Evolutionary conservation across 2,113 vertebrate species (phyloP), one percentile per base, ranked within the genome.

Genomic region (Triplophysa siluroides): DNA sequence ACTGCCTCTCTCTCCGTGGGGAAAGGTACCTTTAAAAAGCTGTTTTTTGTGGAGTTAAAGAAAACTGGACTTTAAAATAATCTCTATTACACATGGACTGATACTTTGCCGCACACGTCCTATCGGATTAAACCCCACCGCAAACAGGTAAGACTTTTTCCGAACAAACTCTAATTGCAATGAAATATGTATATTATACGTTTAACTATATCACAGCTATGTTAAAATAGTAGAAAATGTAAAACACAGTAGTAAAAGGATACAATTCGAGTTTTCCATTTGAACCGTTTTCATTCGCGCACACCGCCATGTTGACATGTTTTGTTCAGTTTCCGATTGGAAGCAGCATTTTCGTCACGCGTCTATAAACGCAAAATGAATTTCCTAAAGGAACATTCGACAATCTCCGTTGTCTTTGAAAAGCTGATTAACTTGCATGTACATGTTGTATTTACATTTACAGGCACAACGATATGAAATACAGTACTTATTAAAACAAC

Each of bases 21-120:
- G 81, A 95, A 94, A 0, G 94, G 93, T 2, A 94, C 89, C 0
- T 87, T 85, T 67, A 95, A 84, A 63, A 81, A 81, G 58, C 93
- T 92, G 78, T 18, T 1, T 16, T 13, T 1, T 19, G 76, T 90
- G 78, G 90, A 92, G 87, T 88, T 66, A n/a, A 63, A 41, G 47
- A 29, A 43, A 21, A n/a, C 1, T 19, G 4, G 13, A 38, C 21
- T 18, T n/a, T 16, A 1, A 21, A 70, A 1, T 2, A 60, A 54
- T 3, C 11, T 56, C 5, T 58, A 16, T 70, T n/a, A n/a, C 29
- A 2, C 52, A 43, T 13, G n/a, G 5, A 79, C 38, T 3, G 19
- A 16, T 12, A n/a, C 8, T 33, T n/a, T 29, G 2, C 11, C 14
- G 21, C 67, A 56, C 50, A n/a, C 19, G 23, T 7, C n/a, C 16